Evolutionary conservation across 2,113 vertebrate species (phyloP).

Genomic region (Cisticola juncidis): DNA sequence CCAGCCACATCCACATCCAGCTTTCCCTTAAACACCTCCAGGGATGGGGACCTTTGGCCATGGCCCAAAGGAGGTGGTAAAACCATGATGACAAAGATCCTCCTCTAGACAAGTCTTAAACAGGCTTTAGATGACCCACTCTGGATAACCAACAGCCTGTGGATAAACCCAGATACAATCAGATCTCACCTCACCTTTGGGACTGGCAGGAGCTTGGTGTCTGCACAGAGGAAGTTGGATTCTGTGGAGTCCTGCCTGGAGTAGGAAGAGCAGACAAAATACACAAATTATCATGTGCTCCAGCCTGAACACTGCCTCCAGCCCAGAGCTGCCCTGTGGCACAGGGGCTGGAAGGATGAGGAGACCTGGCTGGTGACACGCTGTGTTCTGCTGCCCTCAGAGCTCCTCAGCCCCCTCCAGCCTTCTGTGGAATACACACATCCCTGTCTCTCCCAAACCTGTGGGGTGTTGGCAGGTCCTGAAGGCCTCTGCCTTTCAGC

Average conservation of each 20-base stretch:
- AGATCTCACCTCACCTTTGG: not conserved
- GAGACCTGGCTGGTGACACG: not conserved
- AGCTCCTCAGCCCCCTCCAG: not conserved
- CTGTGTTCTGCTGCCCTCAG: not conserved
- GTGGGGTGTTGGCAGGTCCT: not conserved
- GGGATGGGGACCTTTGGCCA: too few species aligned
- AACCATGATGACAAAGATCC: not conserved
- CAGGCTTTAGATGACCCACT: not conserved
- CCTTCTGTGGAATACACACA: not conserved
- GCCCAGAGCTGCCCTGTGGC: not conserved
- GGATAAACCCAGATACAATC: not conserved
- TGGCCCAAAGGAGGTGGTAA: not conserved
- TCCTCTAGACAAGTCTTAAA: not conserved
- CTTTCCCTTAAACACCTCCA: not conserved
- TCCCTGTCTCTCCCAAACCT: not conserved
- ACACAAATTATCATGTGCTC: accelerated
- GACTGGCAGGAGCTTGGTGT: not conserved
- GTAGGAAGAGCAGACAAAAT: not conserved
- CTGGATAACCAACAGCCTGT: not conserved
- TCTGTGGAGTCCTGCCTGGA: not conserved
- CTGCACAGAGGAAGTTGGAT: accelerated
- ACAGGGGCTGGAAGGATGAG: not conserved
- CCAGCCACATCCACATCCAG: not conserved
- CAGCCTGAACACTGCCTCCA: not conserved
- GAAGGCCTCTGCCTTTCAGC: not conserved